These are phyloP conservation scores for Semibalanus balanoides DNA, from an alignment of 1,140 invertebrate species.

Conservation along the genomic window DNA sequence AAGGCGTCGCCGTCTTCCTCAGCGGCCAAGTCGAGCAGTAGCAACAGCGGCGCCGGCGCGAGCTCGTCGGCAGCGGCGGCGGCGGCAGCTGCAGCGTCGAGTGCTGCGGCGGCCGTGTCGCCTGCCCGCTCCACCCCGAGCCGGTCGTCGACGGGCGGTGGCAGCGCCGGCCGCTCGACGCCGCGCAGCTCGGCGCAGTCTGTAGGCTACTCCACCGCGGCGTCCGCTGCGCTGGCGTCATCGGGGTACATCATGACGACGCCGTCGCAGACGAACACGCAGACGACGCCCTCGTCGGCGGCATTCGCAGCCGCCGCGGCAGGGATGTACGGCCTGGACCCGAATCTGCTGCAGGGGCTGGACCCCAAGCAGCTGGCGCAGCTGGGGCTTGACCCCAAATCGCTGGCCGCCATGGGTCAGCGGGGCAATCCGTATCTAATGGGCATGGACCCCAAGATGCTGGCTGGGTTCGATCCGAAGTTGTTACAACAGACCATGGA, in stretches of 20 bases:
- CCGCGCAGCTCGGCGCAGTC: neutral
- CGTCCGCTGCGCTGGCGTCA: neutral
- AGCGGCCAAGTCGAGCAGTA: neutral
- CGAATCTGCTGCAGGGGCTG: slow-evolving; percentile 19
- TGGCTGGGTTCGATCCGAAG: slow-evolving; percentile 20
- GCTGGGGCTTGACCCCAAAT: slow-evolving; percentile 20
- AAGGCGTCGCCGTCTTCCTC: neutral
- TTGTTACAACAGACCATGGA: slow-evolving; percentile 15
- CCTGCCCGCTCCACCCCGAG: neutral
- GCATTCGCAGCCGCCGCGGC: neutral
- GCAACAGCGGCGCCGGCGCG: too few relatives aligned
- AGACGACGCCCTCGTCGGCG: slow-evolving; percentile 1
- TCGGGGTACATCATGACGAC: neutral
- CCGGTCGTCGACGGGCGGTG: neutral
- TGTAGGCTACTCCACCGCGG: neutral
- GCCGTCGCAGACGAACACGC: neutral
- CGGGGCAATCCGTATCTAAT: slow-evolving; percentile 8
- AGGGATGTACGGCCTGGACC: slow-evolving; percentile 19
- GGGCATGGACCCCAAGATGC: slow-evolving; percentile 21
- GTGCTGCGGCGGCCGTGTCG: neutral
- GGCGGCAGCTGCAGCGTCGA: neutral
- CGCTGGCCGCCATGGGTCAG: slow-evolving; percentile 14
- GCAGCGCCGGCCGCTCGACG: neutral
- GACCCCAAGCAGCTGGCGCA: slow-evolving; percentile 20
- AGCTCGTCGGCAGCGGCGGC: neutral